Percentiles rank a stretch among this genome's conserved stretches.
Conservation (phyloP, 2,113 vertebrate genomes). For the Puma concolor region DNA sequence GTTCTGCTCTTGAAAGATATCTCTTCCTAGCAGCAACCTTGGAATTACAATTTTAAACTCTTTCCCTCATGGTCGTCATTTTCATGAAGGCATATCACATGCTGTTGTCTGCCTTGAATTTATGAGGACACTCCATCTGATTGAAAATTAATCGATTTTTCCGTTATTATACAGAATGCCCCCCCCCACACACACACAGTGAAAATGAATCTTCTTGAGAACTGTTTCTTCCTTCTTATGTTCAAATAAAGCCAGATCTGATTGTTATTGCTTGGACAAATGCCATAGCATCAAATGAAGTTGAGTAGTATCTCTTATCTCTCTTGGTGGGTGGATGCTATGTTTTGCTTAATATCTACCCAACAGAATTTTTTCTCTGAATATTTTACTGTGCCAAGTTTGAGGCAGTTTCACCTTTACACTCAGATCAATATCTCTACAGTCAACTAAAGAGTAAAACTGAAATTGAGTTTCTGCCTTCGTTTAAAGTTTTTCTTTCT, state of each 20-base stretch:
- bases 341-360: slow-evolving; percentile 16
- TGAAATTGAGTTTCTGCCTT: slow-evolving; percentile 51
- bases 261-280: slow-evolving; percentile 29
- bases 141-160: slow-evolving; percentile 49
- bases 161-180: not conserved
- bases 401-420: slow-evolving; percentile 47
- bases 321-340: not conserved
- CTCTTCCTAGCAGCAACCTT: not conserved
- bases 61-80: not conserved
- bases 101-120: not conserved
- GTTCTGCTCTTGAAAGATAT: not conserved
- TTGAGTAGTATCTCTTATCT: not conserved
- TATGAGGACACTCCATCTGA: slow-evolving; percentile 29
- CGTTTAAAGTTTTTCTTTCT: slow-evolving; percentile 7
- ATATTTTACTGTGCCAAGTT: slow-evolving; percentile 6
- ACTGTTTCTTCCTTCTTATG: not conserved
- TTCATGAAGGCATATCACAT: not conserved
- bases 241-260: slow-evolving; percentile 21
- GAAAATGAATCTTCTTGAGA: slow-evolving; percentile 48
- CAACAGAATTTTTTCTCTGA: not conserved
- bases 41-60: not conserved
- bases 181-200: not conserved
- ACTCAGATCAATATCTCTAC: slow-evolving; percentile 43
- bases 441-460: slow-evolving; percentile 57
- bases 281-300: not conserved